Evolutionary conservation across 2,797 vertebrate genomes (phyloP).

Genomic region (Synaphobranchus kaupii): DNA sequence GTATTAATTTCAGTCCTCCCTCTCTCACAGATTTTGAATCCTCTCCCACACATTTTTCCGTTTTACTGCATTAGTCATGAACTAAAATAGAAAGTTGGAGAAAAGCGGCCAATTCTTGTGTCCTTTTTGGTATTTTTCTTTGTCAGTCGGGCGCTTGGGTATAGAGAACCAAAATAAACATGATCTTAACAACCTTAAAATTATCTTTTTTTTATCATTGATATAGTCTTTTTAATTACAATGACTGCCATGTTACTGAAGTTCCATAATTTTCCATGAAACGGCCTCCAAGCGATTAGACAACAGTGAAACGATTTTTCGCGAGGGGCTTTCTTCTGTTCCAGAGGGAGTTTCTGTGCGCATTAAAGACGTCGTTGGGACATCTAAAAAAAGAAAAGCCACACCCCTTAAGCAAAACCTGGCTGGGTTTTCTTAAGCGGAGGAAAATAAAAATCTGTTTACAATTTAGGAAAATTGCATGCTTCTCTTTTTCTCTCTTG

Average conservation of each 20-base stretch:
- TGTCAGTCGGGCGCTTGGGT: not conserved
- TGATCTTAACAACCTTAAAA: not conserved
- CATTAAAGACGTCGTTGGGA: not conserved
- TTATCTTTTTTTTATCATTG: not conserved
- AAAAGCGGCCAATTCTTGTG: not conserved
- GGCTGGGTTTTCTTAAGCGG: not conserved
- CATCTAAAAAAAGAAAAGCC: not conserved
- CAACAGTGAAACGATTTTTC: not conserved
- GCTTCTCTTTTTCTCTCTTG: not conserved
- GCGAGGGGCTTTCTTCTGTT: not conserved
- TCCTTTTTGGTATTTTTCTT: not conserved
- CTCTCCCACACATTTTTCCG: not conserved
- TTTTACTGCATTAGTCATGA: not conserved
- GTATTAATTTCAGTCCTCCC: not conserved
- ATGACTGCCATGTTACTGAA: not conserved
- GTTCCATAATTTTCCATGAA: not conserved
- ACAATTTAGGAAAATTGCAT: slow-evolving; percentile 7
- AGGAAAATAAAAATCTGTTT: not conserved
- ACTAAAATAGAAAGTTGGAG: not conserved
- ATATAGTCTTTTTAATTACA: not conserved
- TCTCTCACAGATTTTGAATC: not conserved
- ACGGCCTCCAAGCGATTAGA: not conserved
- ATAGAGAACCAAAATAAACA: not conserved
- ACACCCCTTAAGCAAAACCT: not conserved
- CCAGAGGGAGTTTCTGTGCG: not conserved